Conservation (phyloP, 30 jellyfish, hydroid and myxozoan species). For the Clytia hemisphaerica region DNA sequence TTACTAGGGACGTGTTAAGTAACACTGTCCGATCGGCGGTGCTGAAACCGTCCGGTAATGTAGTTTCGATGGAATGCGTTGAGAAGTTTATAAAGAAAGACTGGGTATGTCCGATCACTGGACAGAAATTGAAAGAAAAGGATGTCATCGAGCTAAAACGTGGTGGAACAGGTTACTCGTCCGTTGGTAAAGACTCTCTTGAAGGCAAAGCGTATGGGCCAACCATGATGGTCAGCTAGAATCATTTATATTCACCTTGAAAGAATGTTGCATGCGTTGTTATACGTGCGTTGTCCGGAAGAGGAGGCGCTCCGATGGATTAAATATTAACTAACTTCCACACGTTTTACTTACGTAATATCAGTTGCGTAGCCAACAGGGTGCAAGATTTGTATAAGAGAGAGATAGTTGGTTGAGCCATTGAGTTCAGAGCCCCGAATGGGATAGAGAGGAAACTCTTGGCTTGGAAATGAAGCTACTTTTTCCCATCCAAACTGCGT, state of each 20-base stretch:
- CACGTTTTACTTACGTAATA: no score
- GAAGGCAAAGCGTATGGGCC: constrained; percentile 67
- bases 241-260: neutral
- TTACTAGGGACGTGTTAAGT: constrained; percentile 67
- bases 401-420: no score
- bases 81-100: constrained; percentile 60
- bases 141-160: constrained; percentile 65
- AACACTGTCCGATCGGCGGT: constrained; percentile 91
- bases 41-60: constrained; percentile 71
- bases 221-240: constrained; percentile 36
- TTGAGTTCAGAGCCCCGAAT: no score
- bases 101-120: constrained; percentile 91
- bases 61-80: constrained; percentile 86
- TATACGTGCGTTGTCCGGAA: no score
- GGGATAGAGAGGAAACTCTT: no score
- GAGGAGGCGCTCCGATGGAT: no score
- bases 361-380: no score
- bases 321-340: no score
- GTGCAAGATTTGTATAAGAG: no score
- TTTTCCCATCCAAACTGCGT: no score
- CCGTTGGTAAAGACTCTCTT: constrained; percentile 34
- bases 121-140: constrained; percentile 46
- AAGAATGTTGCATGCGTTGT: no score
- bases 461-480: no score
- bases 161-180: constrained; percentile 93